phyloP scores from a whole-genome alignment of 2,113 vertebrate genomes.

The Laterallus jamaicensis region DNA sequence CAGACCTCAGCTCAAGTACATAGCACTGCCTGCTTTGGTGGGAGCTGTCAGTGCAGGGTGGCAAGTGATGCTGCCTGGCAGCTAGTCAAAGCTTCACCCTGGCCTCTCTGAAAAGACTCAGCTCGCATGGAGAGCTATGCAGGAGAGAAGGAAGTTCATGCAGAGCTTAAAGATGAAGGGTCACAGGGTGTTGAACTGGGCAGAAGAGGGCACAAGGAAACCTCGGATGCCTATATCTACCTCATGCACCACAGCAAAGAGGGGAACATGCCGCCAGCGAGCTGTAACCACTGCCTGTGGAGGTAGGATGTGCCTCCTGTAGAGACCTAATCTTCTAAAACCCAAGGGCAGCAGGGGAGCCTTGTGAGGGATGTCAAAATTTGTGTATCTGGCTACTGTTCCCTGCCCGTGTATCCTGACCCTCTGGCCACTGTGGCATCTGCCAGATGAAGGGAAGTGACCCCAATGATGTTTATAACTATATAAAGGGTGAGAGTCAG shows the following conservation, averaged over 20 bases:
- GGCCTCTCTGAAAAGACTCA: neutral
- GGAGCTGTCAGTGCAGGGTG: accelerated
- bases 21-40: accelerated
- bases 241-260: neutral
- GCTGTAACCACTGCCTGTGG: too few relatives aligned
- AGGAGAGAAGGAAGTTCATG: neutral
- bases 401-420: neutral
- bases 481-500: too few relatives aligned
- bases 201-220: neutral
- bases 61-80: neutral
- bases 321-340: neutral
- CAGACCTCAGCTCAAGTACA: neutral
- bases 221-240: neutral
- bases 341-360: neutral
- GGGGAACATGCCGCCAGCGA: neutral
- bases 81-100: neutral
- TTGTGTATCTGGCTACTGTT: neutral
- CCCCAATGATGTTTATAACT: too few relatives aligned
- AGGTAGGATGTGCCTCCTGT: neutral
- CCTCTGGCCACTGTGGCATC: neutral
- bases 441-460: neutral
- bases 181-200: neutral
- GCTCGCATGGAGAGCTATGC: neutral
- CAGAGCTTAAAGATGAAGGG: neutral
- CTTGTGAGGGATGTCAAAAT: neutral